Evolutionary conservation across 2,797 vertebrate genomes (phyloP).

Genomic region (Podargus strigoides): DNA sequence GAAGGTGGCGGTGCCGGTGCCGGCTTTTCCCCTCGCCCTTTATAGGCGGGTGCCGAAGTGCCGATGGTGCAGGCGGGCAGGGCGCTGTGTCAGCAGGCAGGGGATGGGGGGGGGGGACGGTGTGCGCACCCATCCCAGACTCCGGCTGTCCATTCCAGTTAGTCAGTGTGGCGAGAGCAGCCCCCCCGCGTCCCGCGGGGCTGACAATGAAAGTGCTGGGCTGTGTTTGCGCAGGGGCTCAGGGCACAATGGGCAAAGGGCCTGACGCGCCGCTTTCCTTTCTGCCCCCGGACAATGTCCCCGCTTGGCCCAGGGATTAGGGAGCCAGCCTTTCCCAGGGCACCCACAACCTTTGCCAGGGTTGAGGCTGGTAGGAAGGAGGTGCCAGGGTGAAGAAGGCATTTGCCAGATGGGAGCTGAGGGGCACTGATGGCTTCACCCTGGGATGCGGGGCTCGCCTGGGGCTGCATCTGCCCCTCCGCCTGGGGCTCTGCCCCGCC

Average conservation of each 20-base stretch:
- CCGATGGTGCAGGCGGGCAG: conserved; percentile 68
- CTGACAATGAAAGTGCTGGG: conserved; percentile 71
- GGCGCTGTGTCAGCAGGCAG: conserved; percentile 87
- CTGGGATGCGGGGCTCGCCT: background rate
- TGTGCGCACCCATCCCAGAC: background rate
- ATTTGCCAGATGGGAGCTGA: background rate
- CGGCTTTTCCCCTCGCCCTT: conserved; percentile 73
- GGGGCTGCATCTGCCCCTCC: background rate
- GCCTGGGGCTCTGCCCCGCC: background rate
- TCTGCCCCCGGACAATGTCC: conserved; percentile 50
- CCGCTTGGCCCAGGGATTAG: conserved; percentile 60
- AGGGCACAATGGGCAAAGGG: conserved; percentile 45
- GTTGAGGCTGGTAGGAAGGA: background rate
- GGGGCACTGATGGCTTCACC: background rate
- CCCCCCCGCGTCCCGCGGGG: background rate
- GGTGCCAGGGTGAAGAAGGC: background rate
- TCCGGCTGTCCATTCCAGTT: conserved; percentile 65
- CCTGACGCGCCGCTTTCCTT: conserved; percentile 72
- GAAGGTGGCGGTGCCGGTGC: conserved; percentile 71
- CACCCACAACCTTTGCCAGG: conserved; percentile 18
- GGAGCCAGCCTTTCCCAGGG: conserved; percentile 56
- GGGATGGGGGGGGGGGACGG: background rate
- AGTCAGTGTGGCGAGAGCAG: conserved; percentile 53
- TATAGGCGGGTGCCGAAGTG: conserved; percentile 78
- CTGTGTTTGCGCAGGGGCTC: conserved; percentile 42